Evolutionary conservation across 2,888 invertebrate species (phyloP), one percentile per base, ranked within the genome.

Genomic region (Drosophila kuntzei): DNA sequence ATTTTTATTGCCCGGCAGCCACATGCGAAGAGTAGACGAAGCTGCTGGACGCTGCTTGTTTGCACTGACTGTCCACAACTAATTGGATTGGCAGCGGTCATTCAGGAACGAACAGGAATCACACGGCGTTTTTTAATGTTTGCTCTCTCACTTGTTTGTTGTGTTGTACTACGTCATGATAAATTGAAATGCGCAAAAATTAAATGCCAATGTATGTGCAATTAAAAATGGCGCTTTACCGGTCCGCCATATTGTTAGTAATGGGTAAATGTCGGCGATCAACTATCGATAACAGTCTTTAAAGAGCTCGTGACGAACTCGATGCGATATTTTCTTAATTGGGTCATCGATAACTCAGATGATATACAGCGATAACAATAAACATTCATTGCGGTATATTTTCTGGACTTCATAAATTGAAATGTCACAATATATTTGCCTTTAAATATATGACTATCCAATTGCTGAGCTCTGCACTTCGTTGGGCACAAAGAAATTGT

Each of bases 1-100:
- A 79, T 77, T 80, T 83, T 83, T 77, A 80, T 80, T 83, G 74
- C 78, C 84, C 63, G 50, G 58, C 82, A 76, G 80, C 78, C 63
- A 69, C 58, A 46, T 49, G 60, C 36, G 64, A 51, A 43, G 62
- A 51, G 61, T 34, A 37, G 62, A 62, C 50, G 59, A 62, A 36
- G 64, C 65, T 65, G 77, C 54, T 55, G 55, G 54, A 57, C 54
- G 41, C 63, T 57, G 58, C 66, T 65, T 80, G 85, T 81, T 85
- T 82, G 69, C 83, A 73, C 83, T 66, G 83, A 73, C 83, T 66
- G 83, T 74, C 74, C 71, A 53, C 79, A 71, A 71, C 77, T 86
- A 82, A 86, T 82, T 82, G 81, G 81, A 86, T 83, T 82, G 86
- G 46, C 80, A 71, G 71, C 69, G 67, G 49, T 59, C 58, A 67